phyloP scores from a whole-genome alignment of 2,888 invertebrate species.

The Invenusta paracnida region DNA sequence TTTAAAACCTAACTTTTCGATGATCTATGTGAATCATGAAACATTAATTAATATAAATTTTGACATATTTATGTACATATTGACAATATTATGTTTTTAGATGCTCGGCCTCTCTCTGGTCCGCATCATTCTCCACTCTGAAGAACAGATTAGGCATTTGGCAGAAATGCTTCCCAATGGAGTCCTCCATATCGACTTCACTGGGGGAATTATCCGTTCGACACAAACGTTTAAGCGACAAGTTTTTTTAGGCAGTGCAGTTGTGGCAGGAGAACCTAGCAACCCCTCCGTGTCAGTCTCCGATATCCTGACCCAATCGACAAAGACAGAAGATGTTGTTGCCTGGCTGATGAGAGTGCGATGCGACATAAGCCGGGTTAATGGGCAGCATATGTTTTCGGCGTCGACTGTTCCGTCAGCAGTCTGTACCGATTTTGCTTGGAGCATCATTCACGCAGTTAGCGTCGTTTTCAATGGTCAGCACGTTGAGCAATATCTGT shows the following conservation, averaged over 20 bases:
- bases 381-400: background rate
- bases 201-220: background rate
- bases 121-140: background rate
- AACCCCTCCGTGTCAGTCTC: background rate
- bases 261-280: background rate
- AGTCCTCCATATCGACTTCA: background rate
- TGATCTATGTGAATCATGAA: too few relatives aligned
- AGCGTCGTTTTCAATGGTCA: background rate
- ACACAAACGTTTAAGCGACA: background rate
- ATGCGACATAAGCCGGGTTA: background rate
- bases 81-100: too few relatives aligned
- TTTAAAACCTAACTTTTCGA: too few relatives aligned
- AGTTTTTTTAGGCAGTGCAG: background rate
- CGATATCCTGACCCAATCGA: background rate
- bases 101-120: background rate
- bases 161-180: background rate
- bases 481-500: background rate
- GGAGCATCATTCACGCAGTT: background rate
- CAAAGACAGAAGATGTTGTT: background rate
- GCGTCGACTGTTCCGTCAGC: background rate
- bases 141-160: background rate
- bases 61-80: too few relatives aligned
- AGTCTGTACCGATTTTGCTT: background rate
- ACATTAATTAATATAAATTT: too few relatives aligned
- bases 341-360: background rate